Evolutionary conservation across 2,888 invertebrate species (phyloP).

Genomic region (Brachyopa scutellaris): DNA sequence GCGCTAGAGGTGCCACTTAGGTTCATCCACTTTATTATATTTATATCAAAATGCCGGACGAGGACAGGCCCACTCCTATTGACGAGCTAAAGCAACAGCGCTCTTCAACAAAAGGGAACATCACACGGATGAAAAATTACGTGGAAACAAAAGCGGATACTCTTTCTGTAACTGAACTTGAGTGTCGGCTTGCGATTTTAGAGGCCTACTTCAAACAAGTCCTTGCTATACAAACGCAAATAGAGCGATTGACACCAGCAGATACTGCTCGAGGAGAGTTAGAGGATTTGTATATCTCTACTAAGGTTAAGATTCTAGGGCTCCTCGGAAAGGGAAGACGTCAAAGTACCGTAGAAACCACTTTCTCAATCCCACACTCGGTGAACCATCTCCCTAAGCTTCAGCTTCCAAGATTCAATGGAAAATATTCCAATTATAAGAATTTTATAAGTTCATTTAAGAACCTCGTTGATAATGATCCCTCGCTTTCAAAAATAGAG

Average conservation of each 20-base stretch:
- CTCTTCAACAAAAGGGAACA: background rate
- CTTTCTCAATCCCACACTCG: background rate
- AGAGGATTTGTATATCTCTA: conserved; percentile 8
- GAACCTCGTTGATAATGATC: background rate
- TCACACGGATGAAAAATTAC: no score
- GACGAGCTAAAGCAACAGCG: background rate
- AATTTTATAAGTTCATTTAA: no score
- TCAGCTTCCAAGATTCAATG: conserved; percentile 14
- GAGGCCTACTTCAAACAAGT: conserved; percentile 23
- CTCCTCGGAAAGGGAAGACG: background rate
- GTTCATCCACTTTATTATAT: no score
- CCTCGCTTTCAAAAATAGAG: background rate
- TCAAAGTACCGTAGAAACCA: background rate
- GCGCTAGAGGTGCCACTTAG: no score
- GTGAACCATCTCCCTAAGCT: conserved; percentile 4
- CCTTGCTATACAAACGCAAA: background rate
- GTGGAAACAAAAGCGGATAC: no score
- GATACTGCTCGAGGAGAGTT: conserved; percentile 8
- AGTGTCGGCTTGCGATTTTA: conserved; percentile 18
- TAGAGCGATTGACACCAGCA: background rate
- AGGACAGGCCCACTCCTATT: no score
- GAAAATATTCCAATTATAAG: conserved; percentile 19
- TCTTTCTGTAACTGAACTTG: no score
- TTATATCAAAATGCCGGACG: no score
- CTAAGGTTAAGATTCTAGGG: background rate